phyloP scores from a whole-genome alignment of 1,140 invertebrate genomes.

The Acromyrmex heyeri region DNA sequence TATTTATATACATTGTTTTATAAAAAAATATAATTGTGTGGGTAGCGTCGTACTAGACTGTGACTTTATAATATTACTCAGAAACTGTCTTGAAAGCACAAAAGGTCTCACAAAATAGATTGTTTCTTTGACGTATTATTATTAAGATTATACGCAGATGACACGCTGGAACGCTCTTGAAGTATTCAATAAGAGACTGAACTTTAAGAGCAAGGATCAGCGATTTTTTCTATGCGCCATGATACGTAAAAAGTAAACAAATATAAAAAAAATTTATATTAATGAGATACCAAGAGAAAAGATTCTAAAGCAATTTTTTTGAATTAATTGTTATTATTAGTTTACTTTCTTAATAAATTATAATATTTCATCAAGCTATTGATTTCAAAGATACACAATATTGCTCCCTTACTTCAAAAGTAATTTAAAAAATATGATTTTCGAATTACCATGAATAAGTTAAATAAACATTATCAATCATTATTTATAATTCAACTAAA shows the following conservation, averaged over 20 bases:
- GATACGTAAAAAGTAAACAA: background rate
- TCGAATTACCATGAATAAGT: too few species aligned
- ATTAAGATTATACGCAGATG: background rate
- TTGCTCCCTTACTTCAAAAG: too few species aligned
- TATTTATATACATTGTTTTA: too few species aligned
- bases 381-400: too few species aligned
- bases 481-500: too few species aligned
- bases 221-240: background rate
- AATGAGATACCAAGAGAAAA: background rate
- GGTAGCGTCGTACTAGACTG: too few species aligned
- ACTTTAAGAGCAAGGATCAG: constrained; percentile 1
- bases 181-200: background rate
- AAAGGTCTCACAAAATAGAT: background rate
- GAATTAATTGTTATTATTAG: background rate
- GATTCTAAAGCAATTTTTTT: constrained; percentile 8
- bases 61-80: too few species aligned
- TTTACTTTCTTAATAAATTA: constrained; percentile 5
- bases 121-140: background rate
- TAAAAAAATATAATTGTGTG: too few species aligned
- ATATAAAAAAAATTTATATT: background rate
- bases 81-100: too few species aligned
- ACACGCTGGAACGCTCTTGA: background rate
- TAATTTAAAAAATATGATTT: too few species aligned
- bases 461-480: too few species aligned
- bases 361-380: background rate